These are phyloP conservation scores for Nerophis lumbriciformis DNA, from an alignment of 2,113 vertebrate species.

Conservation along the genomic window DNA sequence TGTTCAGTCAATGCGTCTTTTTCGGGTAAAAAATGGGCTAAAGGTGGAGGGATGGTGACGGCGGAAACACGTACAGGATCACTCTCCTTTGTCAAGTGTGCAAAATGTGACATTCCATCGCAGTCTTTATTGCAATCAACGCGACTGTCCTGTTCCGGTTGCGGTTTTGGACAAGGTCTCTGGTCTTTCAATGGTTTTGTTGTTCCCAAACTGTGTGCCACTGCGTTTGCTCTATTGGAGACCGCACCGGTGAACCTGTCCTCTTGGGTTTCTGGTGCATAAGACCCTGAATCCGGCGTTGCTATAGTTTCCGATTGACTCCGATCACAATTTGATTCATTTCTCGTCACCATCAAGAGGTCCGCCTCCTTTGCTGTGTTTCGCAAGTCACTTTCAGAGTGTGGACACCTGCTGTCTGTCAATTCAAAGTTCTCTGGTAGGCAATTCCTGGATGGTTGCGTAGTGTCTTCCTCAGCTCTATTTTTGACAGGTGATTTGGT, in stretches of 20 bases:
- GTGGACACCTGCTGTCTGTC: slow-evolving; percentile 62
- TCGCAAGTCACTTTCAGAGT: no score
- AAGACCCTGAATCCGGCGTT: slow-evolving; percentile 1
- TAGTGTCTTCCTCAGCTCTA: background rate
- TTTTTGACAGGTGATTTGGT: slow-evolving; percentile 7
- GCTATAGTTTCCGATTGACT: background rate
- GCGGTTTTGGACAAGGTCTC: slow-evolving; percentile 1
- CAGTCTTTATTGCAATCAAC: slow-evolving; percentile 16
- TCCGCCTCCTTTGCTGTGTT: slow-evolving; percentile 1
- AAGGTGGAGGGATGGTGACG: slow-evolving; percentile 43
- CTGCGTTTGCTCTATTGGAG: slow-evolving; percentile 30
- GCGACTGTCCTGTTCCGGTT: slow-evolving; percentile 30
- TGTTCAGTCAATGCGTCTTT: slow-evolving; percentile 13
- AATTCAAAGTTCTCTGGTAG: slow-evolving; percentile 40
- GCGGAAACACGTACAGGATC: slow-evolving; percentile 52
- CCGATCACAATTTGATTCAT: background rate
- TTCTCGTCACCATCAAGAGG: background rate
- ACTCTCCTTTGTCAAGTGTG: slow-evolving; percentile 43
- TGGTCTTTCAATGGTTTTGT: slow-evolving; percentile 9
- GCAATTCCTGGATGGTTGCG: slow-evolving; percentile 8
- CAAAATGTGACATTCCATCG: slow-evolving; percentile 23
- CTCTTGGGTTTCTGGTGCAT: slow-evolving; percentile 7
- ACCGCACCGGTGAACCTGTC: slow-evolving; percentile 44
- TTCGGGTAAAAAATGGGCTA: slow-evolving; percentile 39
- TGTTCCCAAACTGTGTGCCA: background rate